Evolutionary conservation across 2,797 vertebrate genomes (phyloP).

Genomic region (Pseudocheirus occidentalis): DNA sequence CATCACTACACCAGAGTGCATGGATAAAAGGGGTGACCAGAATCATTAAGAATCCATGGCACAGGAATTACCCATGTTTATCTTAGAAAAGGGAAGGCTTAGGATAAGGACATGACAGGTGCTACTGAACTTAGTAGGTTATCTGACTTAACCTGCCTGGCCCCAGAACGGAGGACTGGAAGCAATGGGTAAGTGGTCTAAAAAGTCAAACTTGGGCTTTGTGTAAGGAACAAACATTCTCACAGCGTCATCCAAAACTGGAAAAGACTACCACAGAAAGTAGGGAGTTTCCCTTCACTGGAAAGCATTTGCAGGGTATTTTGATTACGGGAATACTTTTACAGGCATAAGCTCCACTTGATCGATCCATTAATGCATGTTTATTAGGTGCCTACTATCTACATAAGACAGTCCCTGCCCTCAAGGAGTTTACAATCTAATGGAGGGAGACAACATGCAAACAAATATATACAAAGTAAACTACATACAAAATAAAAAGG

Average conservation of each 20-base stretch:
- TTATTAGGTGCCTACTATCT: no score
- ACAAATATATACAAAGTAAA: no score
- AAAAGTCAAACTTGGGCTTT: not conserved
- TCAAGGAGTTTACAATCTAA: no score
- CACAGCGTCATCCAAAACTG: not conserved
- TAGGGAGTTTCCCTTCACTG: not conserved
- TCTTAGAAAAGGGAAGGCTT: not conserved
- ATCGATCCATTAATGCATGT: no score
- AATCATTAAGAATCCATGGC: not conserved
- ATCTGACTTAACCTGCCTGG: not conserved
- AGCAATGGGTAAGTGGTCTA: not conserved
- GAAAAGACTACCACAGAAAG: not conserved
- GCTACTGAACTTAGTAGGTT: not conserved
- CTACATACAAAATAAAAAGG: no score
- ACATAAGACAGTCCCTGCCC: no score
- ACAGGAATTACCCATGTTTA: not conserved
- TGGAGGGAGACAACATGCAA: no score
- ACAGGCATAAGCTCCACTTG: no score
- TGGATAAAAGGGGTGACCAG: not conserved
- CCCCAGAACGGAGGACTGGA: not conserved
- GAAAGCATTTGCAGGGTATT: not conserved
- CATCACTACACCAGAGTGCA: not conserved
- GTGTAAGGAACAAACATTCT: not conserved
- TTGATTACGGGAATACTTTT: no score
- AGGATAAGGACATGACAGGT: not conserved